These are phyloP conservation scores for Gortyna flavago DNA, from an alignment of 2,888 invertebrate genomes.

Conservation along the genomic window DNA sequence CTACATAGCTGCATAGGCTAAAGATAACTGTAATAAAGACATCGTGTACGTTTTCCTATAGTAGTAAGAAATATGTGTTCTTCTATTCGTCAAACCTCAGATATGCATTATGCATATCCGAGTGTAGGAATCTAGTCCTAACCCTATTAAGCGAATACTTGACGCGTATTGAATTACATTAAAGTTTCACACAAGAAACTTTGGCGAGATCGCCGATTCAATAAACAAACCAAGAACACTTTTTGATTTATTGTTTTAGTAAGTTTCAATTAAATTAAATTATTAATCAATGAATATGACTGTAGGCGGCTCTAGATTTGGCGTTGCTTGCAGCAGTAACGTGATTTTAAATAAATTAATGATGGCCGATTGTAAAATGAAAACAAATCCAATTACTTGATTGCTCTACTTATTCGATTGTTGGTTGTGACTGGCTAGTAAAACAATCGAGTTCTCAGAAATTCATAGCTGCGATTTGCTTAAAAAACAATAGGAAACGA, in stretches of 20 bases:
- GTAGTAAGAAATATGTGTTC: background rate
- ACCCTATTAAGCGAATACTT: constrained; percentile 22
- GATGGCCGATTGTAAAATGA: constrained; percentile 39
- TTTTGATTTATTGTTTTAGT: constrained; percentile 52
- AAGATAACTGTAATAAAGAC: too few relatives aligned
- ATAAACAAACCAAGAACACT: constrained; percentile 56
- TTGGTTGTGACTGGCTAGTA: constrained; percentile 27
- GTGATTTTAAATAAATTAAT: constrained; percentile 47
- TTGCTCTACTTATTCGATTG: constrained; percentile 51
- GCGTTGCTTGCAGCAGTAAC: constrained; percentile 57
- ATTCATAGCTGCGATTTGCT: background rate
- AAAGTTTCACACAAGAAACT: too few relatives aligned
- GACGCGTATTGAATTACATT: constrained; percentile 34
- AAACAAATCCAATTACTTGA: constrained; percentile 48
- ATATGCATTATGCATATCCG: constrained; percentile 7
- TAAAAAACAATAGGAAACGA: constrained; percentile 28
- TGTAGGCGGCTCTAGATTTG: constrained; percentile 56
- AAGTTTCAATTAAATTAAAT: constrained; percentile 60
- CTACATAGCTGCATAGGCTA: too few relatives aligned
- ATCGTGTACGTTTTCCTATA: background rate
- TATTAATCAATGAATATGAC: constrained; percentile 52
- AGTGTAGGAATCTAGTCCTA: constrained; percentile 23
- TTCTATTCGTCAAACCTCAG: constrained; percentile 11
- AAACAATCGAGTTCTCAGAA: constrained; percentile 37
- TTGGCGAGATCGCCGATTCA: constrained; percentile 21